Base-by-base conservation (phyloP, 2,888 invertebrate genomes). In the Ephialtes manifestator region DNA sequence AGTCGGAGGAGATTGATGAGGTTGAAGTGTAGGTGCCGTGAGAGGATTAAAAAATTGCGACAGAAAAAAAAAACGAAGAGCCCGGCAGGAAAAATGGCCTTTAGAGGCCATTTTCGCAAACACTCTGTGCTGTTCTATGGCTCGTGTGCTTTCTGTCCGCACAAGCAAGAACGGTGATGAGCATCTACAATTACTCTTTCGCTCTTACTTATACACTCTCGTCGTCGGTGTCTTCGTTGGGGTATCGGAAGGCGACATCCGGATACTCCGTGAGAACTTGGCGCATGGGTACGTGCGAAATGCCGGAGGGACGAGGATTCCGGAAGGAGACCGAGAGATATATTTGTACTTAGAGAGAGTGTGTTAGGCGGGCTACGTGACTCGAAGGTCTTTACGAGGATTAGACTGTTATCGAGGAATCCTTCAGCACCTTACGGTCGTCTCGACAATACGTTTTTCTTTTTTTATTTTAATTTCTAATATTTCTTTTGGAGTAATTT, bases 1-100 rank as follows among this genome's bases (percentile, higher is more conserved):
- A 79, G 63, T 67, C 83, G 60, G 28, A 67, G 74, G 88, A 91
- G 91, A 92, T 92, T 91, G 91, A 92, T 92, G 91, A 90, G 86
- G 71, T 87, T 35, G 67, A 81, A 84, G 78, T 86, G 88, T 86
- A 78, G 86, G 89, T 89, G 89, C 88, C 88, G 88, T 75, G 85
- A 86, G 84, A 84, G 87, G 87, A 89, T 91, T 90, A 90, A 89
- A 90, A 89, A 89, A 89, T 89, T 85, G 82, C 84, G 79, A 81
- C 86, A 87, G 1, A 24, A 2, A 87, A 87, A 35, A 28, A 24
- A 10, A 84, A 86, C 85, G 60, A 74, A 87, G 84, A 83, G 72
- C 83, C 46, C 65, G 48, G 13, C 35, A 48, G 20, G n/a, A 74
- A 15, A n/a, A 8, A 48, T 18, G 63, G 46, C 8, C 63, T 31